phyloP scores from a whole-genome alignment of 1,140 invertebrate species.

The Agraylea sexmaculata region DNA sequence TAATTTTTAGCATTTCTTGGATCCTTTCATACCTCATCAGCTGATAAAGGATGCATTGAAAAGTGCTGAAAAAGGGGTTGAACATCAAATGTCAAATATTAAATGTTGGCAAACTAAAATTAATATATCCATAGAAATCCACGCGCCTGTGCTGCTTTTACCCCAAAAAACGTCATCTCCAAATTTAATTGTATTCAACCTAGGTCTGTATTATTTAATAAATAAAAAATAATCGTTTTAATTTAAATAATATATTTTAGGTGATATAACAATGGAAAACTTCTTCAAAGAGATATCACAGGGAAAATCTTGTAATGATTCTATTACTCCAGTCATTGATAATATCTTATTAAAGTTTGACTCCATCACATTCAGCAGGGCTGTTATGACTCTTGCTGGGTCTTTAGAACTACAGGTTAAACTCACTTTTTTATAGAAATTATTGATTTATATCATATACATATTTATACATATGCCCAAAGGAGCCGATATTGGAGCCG shows the following conservation, averaged over 20 bases:
- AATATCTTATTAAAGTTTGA: conserved; percentile 59
- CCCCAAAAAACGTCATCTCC: conserved; percentile 71
- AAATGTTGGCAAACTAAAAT: conserved; percentile 50
- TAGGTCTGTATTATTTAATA: conserved; percentile 40
- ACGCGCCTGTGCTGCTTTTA: conserved; percentile 61
- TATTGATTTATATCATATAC: conserved; percentile 6
- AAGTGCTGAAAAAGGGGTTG: conserved; percentile 27
- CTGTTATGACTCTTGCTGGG: conserved; percentile 58
- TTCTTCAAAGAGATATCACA: conserved; percentile 57
- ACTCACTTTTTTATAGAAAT: conserved; percentile 1
- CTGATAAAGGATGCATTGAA: conserved; percentile 28
- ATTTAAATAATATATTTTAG: conserved; percentile 27
- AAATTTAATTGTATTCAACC: conserved; percentile 65
- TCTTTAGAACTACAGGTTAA: conserved; percentile 56
- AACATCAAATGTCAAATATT: conserved; percentile 36
- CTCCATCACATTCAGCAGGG: conserved; percentile 54
- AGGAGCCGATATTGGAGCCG: conserved; percentile 68
- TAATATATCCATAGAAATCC: conserved; percentile 58
- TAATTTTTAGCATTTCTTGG: conserved; percentile 50
- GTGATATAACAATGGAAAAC: conserved; percentile 64
- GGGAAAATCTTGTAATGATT: conserved; percentile 9
- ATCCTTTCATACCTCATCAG: conserved; percentile 42
- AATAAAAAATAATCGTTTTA: conserved; percentile 6
- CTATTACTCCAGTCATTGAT: conserved; percentile 43
- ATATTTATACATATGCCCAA: conserved; percentile 20